Evolutionary conservation across 1,140 invertebrate species (phyloP).

Genomic region (Plectrocnemia conspersa): DNA sequence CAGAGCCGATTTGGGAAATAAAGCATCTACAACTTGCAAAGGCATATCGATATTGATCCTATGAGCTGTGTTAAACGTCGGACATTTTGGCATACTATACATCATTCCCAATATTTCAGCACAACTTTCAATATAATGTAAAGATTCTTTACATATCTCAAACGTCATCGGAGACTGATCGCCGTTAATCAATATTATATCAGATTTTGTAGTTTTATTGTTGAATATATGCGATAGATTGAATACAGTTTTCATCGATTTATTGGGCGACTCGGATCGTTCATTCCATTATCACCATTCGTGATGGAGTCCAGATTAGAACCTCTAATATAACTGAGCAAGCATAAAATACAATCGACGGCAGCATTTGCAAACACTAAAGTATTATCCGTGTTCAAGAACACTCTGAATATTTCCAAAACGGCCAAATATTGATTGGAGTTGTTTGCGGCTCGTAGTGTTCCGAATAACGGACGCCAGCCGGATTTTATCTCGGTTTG

Average conservation of each 20-base stretch:
- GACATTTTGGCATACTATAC: slow-evolving; percentile 92
- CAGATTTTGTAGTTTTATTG: slow-evolving; percentile 23
- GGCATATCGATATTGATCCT: slow-evolving; percentile 76
- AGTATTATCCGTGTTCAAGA: slow-evolving; percentile 86
- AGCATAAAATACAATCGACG: slow-evolving; percentile 85
- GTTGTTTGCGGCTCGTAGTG: slow-evolving; percentile 74
- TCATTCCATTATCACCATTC: slow-evolving; percentile 34
- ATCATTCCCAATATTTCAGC: slow-evolving; percentile 83
- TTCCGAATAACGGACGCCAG: slow-evolving; percentile 89
- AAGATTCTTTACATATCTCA: slow-evolving; percentile 76
- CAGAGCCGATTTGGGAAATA: slow-evolving; percentile 65
- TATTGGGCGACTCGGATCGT: slow-evolving; percentile 37
- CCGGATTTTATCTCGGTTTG: slow-evolving; percentile 87
- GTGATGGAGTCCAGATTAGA: slow-evolving; percentile 44
- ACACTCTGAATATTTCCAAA: slow-evolving; percentile 88
- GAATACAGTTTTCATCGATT: slow-evolving; percentile 15
- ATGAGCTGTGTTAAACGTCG: slow-evolving; percentile 85
- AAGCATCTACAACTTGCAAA: slow-evolving; percentile 74
- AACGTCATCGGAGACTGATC: slow-evolving; percentile 48
- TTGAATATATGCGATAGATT: slow-evolving; percentile 26
- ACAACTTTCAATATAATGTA: slow-evolving; percentile 81
- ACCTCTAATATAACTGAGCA: slow-evolving; percentile 64
- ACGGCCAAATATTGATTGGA: slow-evolving; percentile 70
- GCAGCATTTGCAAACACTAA: slow-evolving; percentile 91
- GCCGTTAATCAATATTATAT: neutral